Conservation (phyloP, 2,888 invertebrate genomes). For the Microplitis manilae region DNA sequence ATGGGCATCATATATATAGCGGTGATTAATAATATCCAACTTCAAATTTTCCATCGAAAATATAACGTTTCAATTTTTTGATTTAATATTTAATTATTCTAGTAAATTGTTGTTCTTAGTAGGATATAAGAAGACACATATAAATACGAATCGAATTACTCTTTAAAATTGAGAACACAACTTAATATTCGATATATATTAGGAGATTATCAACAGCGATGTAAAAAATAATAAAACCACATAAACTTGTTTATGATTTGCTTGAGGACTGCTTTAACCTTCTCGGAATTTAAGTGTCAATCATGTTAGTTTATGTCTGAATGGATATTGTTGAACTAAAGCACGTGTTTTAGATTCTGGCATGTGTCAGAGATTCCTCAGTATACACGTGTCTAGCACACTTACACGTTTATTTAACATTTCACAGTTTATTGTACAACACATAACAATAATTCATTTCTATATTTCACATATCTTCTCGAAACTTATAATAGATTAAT, state of each 20-base stretch:
- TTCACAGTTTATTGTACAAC: constrained; percentile 14
- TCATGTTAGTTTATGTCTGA: constrained; percentile 44
- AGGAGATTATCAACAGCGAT: no score
- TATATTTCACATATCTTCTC: no score
- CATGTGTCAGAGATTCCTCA: constrained; percentile 58
- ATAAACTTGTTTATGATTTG: background rate
- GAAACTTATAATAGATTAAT: no score
- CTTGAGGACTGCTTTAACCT: constrained; percentile 46
- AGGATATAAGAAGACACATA: background rate
- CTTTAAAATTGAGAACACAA: no score
- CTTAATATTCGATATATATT: no score
- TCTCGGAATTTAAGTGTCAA: constrained; percentile 26
- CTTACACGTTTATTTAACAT: background rate
- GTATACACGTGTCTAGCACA: constrained; percentile 43
- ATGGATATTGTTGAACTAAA: constrained; percentile 61
- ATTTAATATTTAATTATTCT: background rate
- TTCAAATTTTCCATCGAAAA: constrained; percentile 81
- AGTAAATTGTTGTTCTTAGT: background rate
- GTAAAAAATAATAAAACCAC: no score
- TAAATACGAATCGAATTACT: background rate
- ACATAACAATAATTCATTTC: background rate
- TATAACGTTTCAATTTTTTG: constrained; percentile 68
- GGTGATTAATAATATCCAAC: constrained; percentile 79
- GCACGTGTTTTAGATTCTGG: constrained; percentile 59
- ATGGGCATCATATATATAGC: constrained; percentile 76